A percentile compares a stretch with the other conserved stretches of the same genome.
These are phyloP conservation scores for Loripinus fragilis DNA, from an alignment of 2,888 invertebrate genomes.

Conservation along the genomic window DNA sequence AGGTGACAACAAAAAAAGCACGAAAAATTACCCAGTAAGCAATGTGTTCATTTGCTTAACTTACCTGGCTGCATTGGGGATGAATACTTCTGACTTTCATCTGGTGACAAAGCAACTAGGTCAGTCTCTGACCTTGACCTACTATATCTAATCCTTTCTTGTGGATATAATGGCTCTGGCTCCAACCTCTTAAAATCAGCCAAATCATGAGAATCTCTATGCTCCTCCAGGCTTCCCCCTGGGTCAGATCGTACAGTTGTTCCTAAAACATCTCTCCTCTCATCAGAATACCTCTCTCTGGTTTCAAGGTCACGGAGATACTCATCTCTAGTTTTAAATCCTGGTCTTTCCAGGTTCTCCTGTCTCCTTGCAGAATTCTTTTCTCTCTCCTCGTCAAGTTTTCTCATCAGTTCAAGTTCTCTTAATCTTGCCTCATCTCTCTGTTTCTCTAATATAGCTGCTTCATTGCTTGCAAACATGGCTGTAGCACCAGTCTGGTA, in stretches of 20 bases:
- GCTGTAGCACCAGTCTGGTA: conserved; percentile 36
- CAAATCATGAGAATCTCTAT: conserved; percentile 35
- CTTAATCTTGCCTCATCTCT: not conserved
- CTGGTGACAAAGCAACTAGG: conserved; percentile 54
- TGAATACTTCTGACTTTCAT: conserved; percentile 61
- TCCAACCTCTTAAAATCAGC: conserved; percentile 44
- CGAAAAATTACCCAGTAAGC: no score
- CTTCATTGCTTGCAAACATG: not conserved
- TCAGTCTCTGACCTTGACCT: conserved; percentile 67
- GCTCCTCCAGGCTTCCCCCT: conserved; percentile 34
- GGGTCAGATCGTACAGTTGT: conserved; percentile 59
- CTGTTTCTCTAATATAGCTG: conserved; percentile 1
- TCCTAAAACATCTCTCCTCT: conserved; percentile 40
- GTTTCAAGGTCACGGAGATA: conserved; percentile 31
- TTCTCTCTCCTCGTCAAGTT: conserved; percentile 6
- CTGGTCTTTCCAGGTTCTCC: conserved; percentile 22
- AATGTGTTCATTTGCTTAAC: no score
- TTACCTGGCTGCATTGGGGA: conserved; percentile 64
- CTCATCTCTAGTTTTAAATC: conserved; percentile 53
- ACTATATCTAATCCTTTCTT: conserved; percentile 49
- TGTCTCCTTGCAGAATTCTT: not conserved
- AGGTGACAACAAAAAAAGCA: no score
- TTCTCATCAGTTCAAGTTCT: conserved; percentile 32
- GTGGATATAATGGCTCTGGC: conserved; percentile 53
- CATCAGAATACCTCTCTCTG: not conserved